phyloP scores from a whole-genome alignment of 2,888 invertebrate genomes.

The Archips xylosteana region DNA sequence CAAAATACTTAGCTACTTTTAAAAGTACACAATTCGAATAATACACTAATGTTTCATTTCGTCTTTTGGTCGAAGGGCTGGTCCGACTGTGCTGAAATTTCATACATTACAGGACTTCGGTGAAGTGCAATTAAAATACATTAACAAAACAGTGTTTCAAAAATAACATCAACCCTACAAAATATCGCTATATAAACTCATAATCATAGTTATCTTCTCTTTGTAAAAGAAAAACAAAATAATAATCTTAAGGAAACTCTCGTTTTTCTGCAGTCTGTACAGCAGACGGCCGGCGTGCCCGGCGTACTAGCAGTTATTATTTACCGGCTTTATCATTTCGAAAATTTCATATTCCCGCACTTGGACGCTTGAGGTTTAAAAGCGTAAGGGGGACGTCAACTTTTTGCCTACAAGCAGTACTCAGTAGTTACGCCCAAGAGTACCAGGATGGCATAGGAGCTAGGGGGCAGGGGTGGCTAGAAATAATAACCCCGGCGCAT shows the following conservation, averaged over 20 bases:
- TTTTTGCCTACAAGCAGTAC: conserved; percentile 80
- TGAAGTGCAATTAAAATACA: no score
- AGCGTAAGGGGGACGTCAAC: conserved; percentile 74
- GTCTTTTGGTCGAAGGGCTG: no score
- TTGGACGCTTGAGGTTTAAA: conserved; percentile 85
- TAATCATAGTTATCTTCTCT: no score
- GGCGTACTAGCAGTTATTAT: conserved; percentile 84
- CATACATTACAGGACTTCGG: no score
- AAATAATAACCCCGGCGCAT: conserved; percentile 81
- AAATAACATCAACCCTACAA: no score
- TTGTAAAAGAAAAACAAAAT: not conserved
- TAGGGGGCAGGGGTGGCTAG: conserved; percentile 76
- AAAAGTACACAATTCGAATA: no score
- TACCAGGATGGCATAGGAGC: conserved; percentile 59
- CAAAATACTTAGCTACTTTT: no score
- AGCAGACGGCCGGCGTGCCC: conserved; percentile 73
- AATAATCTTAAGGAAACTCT: not conserved
- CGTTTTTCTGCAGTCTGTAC: conserved; percentile 52
- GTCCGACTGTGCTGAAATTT: no score
- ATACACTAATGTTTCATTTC: no score
- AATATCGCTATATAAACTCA: no score
- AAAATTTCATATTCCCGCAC: conserved; percentile 86
- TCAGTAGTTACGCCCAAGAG: conserved; percentile 63
- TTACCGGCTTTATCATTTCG: conserved; percentile 86
- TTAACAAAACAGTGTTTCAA: no score